Evolutionary conservation across 2,113 vertebrate species (phyloP).

Genomic region (Planiliza haematocheilus): DNA sequence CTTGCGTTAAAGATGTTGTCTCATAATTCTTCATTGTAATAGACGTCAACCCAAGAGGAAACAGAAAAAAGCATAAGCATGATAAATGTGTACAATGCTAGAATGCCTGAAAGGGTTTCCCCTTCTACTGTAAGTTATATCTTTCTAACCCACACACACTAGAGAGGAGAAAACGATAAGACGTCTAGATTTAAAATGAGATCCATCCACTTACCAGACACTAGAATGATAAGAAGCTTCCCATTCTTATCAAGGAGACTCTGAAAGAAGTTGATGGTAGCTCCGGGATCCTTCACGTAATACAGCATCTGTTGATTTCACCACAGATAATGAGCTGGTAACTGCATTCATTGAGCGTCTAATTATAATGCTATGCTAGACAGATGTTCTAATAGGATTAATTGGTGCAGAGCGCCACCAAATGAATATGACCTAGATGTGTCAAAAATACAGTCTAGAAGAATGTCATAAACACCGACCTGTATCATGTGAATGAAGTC

Average conservation of each 20-base stretch:
- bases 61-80: too few species aligned
- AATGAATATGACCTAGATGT: conserved; percentile 56
- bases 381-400: conserved; percentile 62
- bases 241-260: conserved; percentile 85
- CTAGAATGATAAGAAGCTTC: conserved; percentile 90
- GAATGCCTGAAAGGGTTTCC: too few species aligned
- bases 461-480: conserved; percentile 66
- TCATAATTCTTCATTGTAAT: neutral
- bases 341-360: conserved; percentile 39
- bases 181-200: conserved; percentile 6
- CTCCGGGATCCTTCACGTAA: conserved; percentile 88
- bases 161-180: neutral
- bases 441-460: conserved; percentile 38
- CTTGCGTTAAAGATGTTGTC: too few species aligned
- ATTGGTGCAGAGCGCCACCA: conserved; percentile 35
- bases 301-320: conserved; percentile 87
- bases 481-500: conserved; percentile 98
- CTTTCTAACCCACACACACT: neutral
- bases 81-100: neutral
- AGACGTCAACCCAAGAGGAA: neutral
- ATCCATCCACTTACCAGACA: conserved; percentile 87
- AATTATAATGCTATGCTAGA: conserved; percentile 47
- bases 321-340: conserved; percentile 57
- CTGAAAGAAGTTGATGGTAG: conserved; percentile 88
- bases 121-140: too few species aligned